Base-by-base conservation (phyloP, 2,113 vertebrate genomes). In the Cryptoleucopteryx plumbea region DNA sequence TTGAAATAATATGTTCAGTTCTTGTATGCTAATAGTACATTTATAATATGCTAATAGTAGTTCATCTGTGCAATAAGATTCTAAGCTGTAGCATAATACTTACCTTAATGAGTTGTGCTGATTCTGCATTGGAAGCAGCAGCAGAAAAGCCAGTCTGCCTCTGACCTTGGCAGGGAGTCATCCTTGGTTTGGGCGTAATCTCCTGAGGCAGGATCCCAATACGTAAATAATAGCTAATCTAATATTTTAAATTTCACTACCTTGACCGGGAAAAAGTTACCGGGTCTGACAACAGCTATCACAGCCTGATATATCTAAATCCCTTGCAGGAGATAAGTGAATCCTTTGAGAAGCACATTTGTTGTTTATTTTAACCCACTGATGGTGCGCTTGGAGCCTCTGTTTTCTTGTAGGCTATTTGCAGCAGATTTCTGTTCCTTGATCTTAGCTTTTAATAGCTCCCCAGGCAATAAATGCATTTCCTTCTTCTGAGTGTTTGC, bases 161-260 rank as follows among this genome's bases (percentile, higher is more conserved):
- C 10, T 12, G 47, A 19, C 31, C 80, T 21, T 7, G 18, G 36
- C 26, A 9, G 7, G 45, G 34, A 55, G 8, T 5, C 15, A 0
- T 36, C 75, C 31, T 22, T 29, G 26, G 2, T 14, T 13, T 7
- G 9, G 63, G 7, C 13, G 13, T 17, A 2, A 55, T 26, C 43
- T 43, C 2, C 31, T 6, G 50, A 29, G 68, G 32, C 10, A 3
- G 48, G n/a, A 34, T 18, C 42, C 58, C 10, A 3, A 1, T 5
- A 10, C 1, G 0, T 18, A 18, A 40, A 8, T 36, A 42, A 18
- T 0, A 7, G 8, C 4, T 31, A 6, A 50, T 31, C 40, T 8
- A 6, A 5, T 15, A 18, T 23, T 36, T 34, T 14, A 3, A 3
- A 14, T 66, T 52, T 29, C 34, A 21, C 56, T 25, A 3, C n/a